Base-by-base conservation (phyloP, 2,797 vertebrate genomes). In the Delichon dasypus region DNA sequence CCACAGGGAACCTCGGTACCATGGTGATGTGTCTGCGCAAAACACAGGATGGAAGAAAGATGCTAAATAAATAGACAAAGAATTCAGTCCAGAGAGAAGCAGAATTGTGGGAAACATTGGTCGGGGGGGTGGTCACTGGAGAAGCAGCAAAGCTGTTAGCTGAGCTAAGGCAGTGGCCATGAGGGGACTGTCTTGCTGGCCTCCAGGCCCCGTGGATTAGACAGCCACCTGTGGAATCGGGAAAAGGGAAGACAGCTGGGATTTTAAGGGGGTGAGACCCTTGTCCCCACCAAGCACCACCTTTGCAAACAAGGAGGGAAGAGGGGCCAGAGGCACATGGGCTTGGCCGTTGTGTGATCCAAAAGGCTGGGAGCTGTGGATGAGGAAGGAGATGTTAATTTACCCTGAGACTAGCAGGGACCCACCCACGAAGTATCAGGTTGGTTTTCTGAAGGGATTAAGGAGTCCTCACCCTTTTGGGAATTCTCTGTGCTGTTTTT, bases 361-460 rank as follows among this genome's bases (percentile, higher is more conserved):
- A 30, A 90, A 90, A 81, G 58, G 85, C 88, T 94, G 85, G 94
- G 58, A 68, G 80, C 76, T 94, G 71, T 68, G 94, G 93, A 96
- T 90, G 91, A 97, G 96, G 96, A 97, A 95, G 93, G 88, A 97
- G 93, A 95, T 48, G 94, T 96, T 91, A 65, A 89, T 94, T 97
- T 94, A 79, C 92, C 88, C 73, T 91, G 93, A 95, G 94, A 92
- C 88, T 94, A 80, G 85, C 89, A 88, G 94, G 80, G 97, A 97
- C 96, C 97, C 97, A 98, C 96, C 96, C 96, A 94, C 8, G 17
- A 94, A 97, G 97, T 97, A 97, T 97, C 96, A 60, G 89, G 97
- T 97, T 93, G 96, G 97, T 96, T 95, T 96, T 98, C 94, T 97
- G 95, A 97, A 96, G 95, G 96, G 97, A 97, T 97, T 97, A 97